Evolutionary conservation across 2,113 vertebrate genomes (phyloP).

Genomic region (Cichladusa arquata): DNA sequence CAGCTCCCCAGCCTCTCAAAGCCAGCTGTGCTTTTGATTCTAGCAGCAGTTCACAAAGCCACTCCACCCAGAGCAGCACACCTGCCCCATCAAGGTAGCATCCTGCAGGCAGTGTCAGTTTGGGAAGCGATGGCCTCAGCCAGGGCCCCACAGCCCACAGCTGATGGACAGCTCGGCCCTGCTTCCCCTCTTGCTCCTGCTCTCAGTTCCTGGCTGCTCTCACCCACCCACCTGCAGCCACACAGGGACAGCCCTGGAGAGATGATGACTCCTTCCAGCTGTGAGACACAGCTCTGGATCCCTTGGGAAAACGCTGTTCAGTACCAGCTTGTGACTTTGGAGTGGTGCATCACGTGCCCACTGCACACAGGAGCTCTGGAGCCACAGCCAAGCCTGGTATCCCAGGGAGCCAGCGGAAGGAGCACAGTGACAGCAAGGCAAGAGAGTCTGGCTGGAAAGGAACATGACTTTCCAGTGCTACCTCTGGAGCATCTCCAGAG

Average conservation of each 20-base stretch:
- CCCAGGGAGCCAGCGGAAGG: background rate
- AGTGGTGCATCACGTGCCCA: fast-evolving
- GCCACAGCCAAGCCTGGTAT: background rate
- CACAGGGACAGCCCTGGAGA: background rate
- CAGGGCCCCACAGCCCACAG: background rate
- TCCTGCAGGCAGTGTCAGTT: background rate
- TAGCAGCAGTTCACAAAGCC: background rate
- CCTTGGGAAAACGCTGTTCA: background rate
- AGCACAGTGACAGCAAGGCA: background rate
- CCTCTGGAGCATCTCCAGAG: background rate
- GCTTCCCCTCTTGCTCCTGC: background rate
- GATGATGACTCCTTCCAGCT: background rate
- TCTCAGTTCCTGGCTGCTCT: background rate
- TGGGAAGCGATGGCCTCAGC: background rate
- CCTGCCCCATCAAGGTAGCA: background rate
- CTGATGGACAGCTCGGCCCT: fast-evolving
- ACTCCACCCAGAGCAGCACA: background rate
- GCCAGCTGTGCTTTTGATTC: background rate
- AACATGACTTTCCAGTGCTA: fast-evolving
- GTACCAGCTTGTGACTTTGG: background rate
- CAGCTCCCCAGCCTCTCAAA: background rate
- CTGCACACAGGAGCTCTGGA: fast-evolving
- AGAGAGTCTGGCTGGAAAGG: fast-evolving
- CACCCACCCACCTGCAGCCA: fast-evolving
- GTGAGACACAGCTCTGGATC: background rate